A percentile compares a stretch with the other conserved stretches of the same genome.
phyloP scores from a whole-genome alignment of 2,113 vertebrate species.

The Furnarius figulus region DNA sequence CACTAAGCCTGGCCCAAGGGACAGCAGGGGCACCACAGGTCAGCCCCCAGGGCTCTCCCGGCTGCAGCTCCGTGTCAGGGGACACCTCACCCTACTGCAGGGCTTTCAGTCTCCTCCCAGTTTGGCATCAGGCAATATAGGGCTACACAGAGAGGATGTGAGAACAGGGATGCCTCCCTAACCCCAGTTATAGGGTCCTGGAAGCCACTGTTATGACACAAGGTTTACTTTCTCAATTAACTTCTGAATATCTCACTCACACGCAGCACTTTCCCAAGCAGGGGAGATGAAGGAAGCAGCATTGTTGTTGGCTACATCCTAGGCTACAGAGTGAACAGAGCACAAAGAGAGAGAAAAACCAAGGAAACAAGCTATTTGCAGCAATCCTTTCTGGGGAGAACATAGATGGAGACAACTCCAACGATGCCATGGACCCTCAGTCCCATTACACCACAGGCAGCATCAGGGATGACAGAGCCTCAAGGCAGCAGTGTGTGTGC shows the following conservation, averaged over 20 bases:
- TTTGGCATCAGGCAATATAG: not conserved
- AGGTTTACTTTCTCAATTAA: not conserved
- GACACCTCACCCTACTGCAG: not conserved
- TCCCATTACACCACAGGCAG: not conserved
- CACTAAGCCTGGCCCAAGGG: not conserved
- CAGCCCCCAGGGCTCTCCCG: not conserved
- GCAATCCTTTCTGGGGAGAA: not conserved
- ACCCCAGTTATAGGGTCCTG: not conserved
- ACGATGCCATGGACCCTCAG: rapidly evolving
- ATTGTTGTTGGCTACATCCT: not conserved
- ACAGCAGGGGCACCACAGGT: rapidly evolving
- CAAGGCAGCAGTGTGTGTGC: not conserved
- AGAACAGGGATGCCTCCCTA: not conserved
- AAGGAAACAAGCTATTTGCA: not conserved
- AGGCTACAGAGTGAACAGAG: not conserved
- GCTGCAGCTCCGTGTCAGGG: rapidly evolving
- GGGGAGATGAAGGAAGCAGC: not conserved
- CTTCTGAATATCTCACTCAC: not conserved
- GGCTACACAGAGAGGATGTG: not conserved
- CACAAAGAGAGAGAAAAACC: not conserved
- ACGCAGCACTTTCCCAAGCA: not conserved
- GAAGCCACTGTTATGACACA: not conserved
- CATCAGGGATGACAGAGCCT: not conserved
- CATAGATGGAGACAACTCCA: not conserved
- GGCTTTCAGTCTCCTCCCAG: not conserved